Base-by-base conservation (phyloP, 2,797 vertebrate species). In the Coracias cyanogaster region DNA sequence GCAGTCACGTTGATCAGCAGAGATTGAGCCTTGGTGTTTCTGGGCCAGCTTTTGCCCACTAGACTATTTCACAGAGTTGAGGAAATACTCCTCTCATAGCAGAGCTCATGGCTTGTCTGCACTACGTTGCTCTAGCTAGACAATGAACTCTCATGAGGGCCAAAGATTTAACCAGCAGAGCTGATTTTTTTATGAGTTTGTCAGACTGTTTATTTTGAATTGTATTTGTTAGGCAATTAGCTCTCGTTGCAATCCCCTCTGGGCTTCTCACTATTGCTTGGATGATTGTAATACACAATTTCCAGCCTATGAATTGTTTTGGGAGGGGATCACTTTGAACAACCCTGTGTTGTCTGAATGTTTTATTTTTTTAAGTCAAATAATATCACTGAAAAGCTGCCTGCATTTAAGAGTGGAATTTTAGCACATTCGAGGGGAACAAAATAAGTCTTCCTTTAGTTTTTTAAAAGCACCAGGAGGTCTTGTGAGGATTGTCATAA, bases 51-150 rank as follows among this genome's bases (percentile, higher is more conserved):
- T 83, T 92, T 65, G 22, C 45, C 69, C 39, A 46, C 25, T 43
- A 55, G 52, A 24, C 3, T 39, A 0, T 71, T 87, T 37, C 19
- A 22, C 20, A 52, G 29, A 14, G 52, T 8, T 3, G 6, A 54
- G 37, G 37, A 45, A 24, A 48, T 5, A 2, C 19, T 70, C 6
- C 5, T 51, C 15, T 60, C 0, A 0, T 22, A 73, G 78, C 43
- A 73, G 37, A 74, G 31, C 11, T 76, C 8, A 1, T 2, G 12
- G 66, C 22, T 33, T 0, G 0, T 33, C 67, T 5, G 0, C 51
- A 6, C 35, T 46, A 37, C 41, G 7, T 43, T 2, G 1, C 52
- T 39, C 2, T 11, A 71, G 37, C 57, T 77, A 7, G 60, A 35
- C 46, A 41, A 16, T 41, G 39, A 80, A 24, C 39, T 74, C 79